These are phyloP conservation scores for Ciconia nigra DNA, from an alignment of 2,797 vertebrate genomes.

Conservation along the genomic window DNA sequence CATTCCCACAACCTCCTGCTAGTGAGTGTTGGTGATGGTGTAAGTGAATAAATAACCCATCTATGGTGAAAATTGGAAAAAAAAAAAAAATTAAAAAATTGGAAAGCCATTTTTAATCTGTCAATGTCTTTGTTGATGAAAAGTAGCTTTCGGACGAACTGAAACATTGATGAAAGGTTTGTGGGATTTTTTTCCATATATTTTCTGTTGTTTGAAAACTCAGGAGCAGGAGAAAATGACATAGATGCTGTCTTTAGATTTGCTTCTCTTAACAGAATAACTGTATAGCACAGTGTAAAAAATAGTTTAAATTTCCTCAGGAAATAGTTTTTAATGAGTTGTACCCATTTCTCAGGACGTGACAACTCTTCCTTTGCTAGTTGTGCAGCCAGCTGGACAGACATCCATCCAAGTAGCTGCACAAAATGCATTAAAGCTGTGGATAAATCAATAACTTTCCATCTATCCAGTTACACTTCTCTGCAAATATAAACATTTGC, in stretches of 20 bases:
- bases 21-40: neutral
- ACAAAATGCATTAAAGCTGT: conserved; percentile 16
- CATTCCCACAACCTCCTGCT: neutral
- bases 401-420: conserved; percentile 1
- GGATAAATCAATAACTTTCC: conserved; percentile 61
- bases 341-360: neutral
- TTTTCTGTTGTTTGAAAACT: neutral
- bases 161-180: neutral
- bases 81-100: neutral
- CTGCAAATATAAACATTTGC: conserved; percentile 74
- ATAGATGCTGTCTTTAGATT: neutral
- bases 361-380: neutral
- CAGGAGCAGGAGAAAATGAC: neutral
- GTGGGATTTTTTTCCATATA: neutral
- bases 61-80: neutral
- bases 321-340: neutral
- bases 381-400: conserved; percentile 48
- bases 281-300: neutral
- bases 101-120: neutral
- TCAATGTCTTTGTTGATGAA: neutral
- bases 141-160: neutral
- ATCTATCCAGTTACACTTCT: conserved; percentile 62
- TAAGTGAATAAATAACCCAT: neutral
- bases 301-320: neutral
- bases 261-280: neutral